These are phyloP conservation scores for Stegodyphus mimosarum DNA, from an alignment of 1,140 invertebrate genomes.

Conservation along the genomic window DNA sequence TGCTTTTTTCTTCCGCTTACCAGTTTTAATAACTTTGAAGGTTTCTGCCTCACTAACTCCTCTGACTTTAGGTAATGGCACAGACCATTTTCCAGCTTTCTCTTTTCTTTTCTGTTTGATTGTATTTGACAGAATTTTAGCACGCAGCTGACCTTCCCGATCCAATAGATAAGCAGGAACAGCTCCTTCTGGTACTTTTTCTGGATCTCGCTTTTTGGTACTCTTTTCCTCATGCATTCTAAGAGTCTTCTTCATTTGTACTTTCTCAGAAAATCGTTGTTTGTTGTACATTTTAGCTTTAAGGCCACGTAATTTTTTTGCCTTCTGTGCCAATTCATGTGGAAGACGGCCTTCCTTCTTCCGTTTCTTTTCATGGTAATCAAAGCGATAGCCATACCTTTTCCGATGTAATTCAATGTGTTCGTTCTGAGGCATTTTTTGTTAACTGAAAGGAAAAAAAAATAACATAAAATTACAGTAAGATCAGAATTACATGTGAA, in stretches of 20 bases:
- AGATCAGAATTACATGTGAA: too few species aligned
- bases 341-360: conserved; percentile 94
- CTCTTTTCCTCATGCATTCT: conserved; percentile 91
- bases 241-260: conserved; percentile 99
- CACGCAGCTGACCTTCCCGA: conserved; percentile 91
- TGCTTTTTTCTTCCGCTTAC: conserved; percentile 94
- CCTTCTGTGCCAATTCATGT: conserved; percentile 89
- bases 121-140: conserved; percentile 98
- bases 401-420: conserved; percentile 98
- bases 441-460: too few species aligned
- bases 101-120: conserved; percentile 99
- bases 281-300: conserved; percentile 99
- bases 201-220: conserved; percentile 73
- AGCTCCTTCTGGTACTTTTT: conserved; percentile 87
- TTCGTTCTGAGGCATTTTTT: conserved; percentile 98
- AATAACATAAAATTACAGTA: too few species aligned
- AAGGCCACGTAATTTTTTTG: conserved; percentile 90
- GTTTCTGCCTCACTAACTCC: conserved; percentile 98
- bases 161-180: conserved; percentile 96
- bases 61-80: conserved; percentile 97
- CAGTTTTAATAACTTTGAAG: conserved; percentile 93
- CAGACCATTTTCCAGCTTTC: conserved; percentile 99
- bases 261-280: conserved; percentile 95
- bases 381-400: conserved; percentile 92
- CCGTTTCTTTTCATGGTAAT: conserved; percentile 97